These are phyloP conservation scores for Pachydiplax longipennis DNA, from an alignment of 2,888 invertebrate genomes.

Conservation along the genomic window DNA sequence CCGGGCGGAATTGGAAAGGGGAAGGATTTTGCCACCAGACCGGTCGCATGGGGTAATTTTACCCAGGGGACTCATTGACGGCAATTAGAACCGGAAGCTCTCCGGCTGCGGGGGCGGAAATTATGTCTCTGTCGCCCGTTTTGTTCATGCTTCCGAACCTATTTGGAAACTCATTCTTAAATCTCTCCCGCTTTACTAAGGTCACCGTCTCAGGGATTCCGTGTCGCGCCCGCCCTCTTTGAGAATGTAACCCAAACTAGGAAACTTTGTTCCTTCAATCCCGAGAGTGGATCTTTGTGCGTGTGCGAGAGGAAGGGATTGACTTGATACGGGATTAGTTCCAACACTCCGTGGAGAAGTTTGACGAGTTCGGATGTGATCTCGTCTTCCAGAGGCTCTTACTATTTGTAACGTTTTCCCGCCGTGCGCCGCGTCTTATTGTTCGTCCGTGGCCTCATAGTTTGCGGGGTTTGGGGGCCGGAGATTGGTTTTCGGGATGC, in stretches of 20 bases:
- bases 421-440: neutral
- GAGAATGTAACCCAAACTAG: neutral
- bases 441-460: neutral
- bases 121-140: neutral
- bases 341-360: conserved; percentile 24
- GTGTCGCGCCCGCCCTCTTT: neutral
- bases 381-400: neutral
- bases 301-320: neutral
- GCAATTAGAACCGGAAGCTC: conserved; percentile 42
- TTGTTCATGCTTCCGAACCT: neutral
- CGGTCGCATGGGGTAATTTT: conserved; percentile 28
- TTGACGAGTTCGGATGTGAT: conserved; percentile 30
- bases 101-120: neutral
- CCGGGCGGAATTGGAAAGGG: neutral
- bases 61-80: conserved; percentile 32
- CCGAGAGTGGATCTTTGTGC: neutral
- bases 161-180: neutral
- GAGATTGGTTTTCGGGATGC: neutral
- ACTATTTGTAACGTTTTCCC: neutral
- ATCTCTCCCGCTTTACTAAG: neutral
- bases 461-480: neutral
- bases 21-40: conserved; percentile 38
- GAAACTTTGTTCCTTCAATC: neutral
- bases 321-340: conserved; percentile 37
- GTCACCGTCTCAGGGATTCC: neutral